phyloP scores from a whole-genome alignment of 2,888 invertebrate species.

The Leptopterna dolabrata region DNA sequence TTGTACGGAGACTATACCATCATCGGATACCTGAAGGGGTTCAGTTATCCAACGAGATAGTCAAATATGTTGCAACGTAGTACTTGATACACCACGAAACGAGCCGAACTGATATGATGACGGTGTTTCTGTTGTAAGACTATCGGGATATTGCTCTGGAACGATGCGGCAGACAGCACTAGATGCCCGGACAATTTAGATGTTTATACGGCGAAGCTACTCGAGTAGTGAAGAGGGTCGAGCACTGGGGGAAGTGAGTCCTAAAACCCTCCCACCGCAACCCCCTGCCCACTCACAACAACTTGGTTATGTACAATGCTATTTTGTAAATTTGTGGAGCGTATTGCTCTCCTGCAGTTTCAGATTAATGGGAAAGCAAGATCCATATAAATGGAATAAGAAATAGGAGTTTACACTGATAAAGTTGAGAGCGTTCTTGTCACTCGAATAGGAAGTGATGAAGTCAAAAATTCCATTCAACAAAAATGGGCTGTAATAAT shows the following conservation, averaged over 20 bases:
- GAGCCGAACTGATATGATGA: too few relatives aligned
- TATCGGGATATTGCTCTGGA: neutral
- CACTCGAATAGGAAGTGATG: too few relatives aligned
- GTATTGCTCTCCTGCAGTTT: slow-evolving; percentile 31
- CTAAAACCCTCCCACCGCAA: neutral
- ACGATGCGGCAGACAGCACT: neutral
- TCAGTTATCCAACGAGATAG: too few relatives aligned
- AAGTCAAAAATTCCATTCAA: too few relatives aligned
- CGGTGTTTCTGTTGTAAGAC: too few relatives aligned
- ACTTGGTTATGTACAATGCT: slow-evolving; percentile 36
- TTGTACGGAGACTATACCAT: too few relatives aligned
- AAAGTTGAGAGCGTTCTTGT: neutral
- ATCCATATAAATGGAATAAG: slow-evolving; percentile 23
- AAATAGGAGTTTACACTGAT: neutral
- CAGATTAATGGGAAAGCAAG: slow-evolving; percentile 34
- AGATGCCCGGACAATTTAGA: neutral
- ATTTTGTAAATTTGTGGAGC: slow-evolving; percentile 32
- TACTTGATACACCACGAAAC: too few relatives aligned
- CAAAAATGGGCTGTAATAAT: too few relatives aligned
- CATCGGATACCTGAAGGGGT: too few relatives aligned
- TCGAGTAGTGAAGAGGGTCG: neutral
- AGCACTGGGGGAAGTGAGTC: neutral
- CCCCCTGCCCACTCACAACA: neutral
- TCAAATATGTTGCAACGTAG: too few relatives aligned
- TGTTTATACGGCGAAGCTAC: neutral